phyloP scores from a whole-genome alignment of 2,888 invertebrate species.

The Autographa pulchrina region DNA sequence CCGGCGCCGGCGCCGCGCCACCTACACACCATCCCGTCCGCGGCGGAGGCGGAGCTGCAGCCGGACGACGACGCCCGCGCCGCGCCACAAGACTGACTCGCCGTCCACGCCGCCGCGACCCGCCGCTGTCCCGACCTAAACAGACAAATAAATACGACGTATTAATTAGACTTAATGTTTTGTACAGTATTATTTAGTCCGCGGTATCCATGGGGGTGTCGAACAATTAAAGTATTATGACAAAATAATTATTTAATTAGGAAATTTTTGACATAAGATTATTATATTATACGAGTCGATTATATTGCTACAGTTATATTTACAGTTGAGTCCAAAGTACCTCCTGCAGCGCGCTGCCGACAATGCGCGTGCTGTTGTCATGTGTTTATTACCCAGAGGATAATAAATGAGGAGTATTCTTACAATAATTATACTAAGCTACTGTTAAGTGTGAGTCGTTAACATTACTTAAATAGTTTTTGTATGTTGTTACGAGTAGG shows the following conservation, averaged over 20 bases:
- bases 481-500: conserved; percentile 58
- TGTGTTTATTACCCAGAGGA: conserved; percentile 7
- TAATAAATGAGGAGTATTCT: conserved; percentile 48
- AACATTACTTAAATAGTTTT: conserved; percentile 51
- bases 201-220: conserved; percentile 48
- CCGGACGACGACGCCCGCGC: conserved; percentile 72
- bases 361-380: conserved; percentile 15
- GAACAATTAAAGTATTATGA: conserved; percentile 66
- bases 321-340: conserved; percentile 49
- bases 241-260: conserved; percentile 72
- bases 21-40: conserved; percentile 82
- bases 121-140: conserved; percentile 15
- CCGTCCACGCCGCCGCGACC: conserved; percentile 34
- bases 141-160: conserved; percentile 57
- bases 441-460: conserved; percentile 49
- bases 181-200: conserved; percentile 74
- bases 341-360: conserved; percentile 22
- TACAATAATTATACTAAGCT: conserved; percentile 44
- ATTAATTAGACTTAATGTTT: conserved; percentile 55
- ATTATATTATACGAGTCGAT: conserved; percentile 56
- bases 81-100: conserved; percentile 41
- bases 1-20: conserved; percentile 71
- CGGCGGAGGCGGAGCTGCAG: conserved; percentile 78
- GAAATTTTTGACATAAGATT: conserved; percentile 59
- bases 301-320: conserved; percentile 55